Evolutionary conservation across 2,797 vertebrate genomes (phyloP), one percentile per base, ranked within the genome.

Genomic region (Crenuchus spilurus): DNA sequence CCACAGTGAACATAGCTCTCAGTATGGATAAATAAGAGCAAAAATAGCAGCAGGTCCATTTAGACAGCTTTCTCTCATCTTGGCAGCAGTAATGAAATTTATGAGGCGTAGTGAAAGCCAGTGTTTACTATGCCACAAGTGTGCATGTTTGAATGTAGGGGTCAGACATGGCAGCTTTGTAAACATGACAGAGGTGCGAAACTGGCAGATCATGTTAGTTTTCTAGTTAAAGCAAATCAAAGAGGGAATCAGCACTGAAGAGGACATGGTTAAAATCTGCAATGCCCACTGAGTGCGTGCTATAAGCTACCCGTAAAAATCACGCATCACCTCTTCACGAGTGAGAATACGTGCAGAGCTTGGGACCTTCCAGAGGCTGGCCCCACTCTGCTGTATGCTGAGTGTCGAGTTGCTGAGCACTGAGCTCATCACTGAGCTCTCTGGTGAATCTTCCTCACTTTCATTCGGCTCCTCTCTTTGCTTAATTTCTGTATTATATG

Each of bases 351-450:
- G 94, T 37, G 79, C 92, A 31, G 92, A 87, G 70, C 89, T 89
- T 3, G 96, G 96, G 26, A 95, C 90, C 87, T 94, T 96, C 97
- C 96, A 98, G 6, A 94, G 93, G 18, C 94, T 94, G 0, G 95
- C 93, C 72, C 89, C 92, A 69, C 96, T 86, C 0, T 87, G 85
- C 16, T 89, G 94, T 82, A 86, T 92, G 58, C 78, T 88, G 65
- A 76, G 77, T 11, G 22, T 54, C 10, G 49, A 61, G 2, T 1
- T 92, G 58, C 78, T 88, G 69, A 76, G 76, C 13, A n/a, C 58
- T 28, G 49, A 66, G 33, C 28, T 52, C 8, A 46, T 16, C 0
- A 84, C 85, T 6, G 6, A 63, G 60, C 70, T 24, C 80, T 84
- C 87, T 71, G 82, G 82, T 0, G 77, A 74, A 62, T 84, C 88